Base-by-base conservation (phyloP, 2,888 invertebrate species). In the Poecilobothrus nobilitatus region DNA sequence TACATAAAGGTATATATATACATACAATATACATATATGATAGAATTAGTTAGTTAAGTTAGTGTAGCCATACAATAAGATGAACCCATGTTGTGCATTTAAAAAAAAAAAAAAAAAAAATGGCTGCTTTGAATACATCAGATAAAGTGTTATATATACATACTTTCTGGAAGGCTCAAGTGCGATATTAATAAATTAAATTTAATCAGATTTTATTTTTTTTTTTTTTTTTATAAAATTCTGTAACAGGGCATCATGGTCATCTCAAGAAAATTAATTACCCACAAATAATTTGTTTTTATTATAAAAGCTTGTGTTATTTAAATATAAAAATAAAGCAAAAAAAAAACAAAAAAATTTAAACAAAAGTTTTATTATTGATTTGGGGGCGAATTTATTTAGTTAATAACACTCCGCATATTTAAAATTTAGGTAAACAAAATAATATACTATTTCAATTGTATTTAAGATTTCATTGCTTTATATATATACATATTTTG, bases 171-270 rank as follows among this genome's bases (percentile, higher is more conserved):
- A 53, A 53, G 53, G 15, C 53, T 53, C 53, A 18, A 53, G 53
- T 53, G 53, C 53, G 53, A 53, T 53, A 53, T 15, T 53, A 53
- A 53, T 53, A 53, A 53, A 53, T 53, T 53, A 53, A 53, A 53
- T 18, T 53, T 53, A 53, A 53, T 53, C 53, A 53, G 53, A 53
- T 53, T 53, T 53, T 53, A 12, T 15, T 53, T 53, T 53, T 53
- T 53, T 53, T 53, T 1, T n/a, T 4, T 53, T 53, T 53, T 12
- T 15, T 18, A 18, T 18, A 4, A 53, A n/a, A 53, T 53, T 53
- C n/a, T 53, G 6, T n/a, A 6, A 53, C 15, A 53, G 53, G 53
- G 2, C 15, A 53, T 18, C 15, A n/a, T 53, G 53, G 6, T 12
- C 15, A n/a, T 15, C 53, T 53, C 15, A n/a, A n/a, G n/a, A 53